Conservation (phyloP, 2,797 vertebrate species). For the Steatocranus sp. region DNA sequence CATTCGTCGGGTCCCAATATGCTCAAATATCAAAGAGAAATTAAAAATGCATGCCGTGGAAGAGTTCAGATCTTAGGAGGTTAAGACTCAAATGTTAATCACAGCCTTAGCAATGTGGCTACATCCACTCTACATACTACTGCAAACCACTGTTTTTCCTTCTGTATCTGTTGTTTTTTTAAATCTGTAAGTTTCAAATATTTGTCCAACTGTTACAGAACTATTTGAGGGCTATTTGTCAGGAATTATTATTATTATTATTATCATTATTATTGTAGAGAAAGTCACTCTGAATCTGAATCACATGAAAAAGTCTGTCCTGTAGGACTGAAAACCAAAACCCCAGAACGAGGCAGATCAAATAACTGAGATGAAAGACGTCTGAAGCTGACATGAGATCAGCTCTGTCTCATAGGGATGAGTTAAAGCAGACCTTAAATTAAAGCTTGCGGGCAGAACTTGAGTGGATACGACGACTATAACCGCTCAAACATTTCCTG, state of each 20-base stretch:
- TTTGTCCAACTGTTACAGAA: background rate
- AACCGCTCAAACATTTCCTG: constrained; percentile 55
- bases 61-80: too few species aligned
- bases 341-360: background rate
- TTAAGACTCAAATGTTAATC: background rate
- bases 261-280: background rate
- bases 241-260: background rate
- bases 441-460: background rate
- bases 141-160: background rate
- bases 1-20: too few species aligned
- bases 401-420: background rate
- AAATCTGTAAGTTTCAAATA: background rate
- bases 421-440: background rate
- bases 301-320: background rate
- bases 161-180: background rate
- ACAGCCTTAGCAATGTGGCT: background rate
- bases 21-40: too few species aligned
- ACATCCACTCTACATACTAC: background rate
- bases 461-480: background rate
- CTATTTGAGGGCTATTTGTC: background rate
- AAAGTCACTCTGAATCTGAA: background rate
- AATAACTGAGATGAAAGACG: background rate
- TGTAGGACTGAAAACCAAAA: background rate
- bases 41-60: too few species aligned
- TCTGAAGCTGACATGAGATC: background rate